A percentile compares a stretch with the other conserved stretches of the same genome.
Evolutionary conservation across 2,888 invertebrate species (phyloP).

Genomic region (Antheraea assamensis): DNA sequence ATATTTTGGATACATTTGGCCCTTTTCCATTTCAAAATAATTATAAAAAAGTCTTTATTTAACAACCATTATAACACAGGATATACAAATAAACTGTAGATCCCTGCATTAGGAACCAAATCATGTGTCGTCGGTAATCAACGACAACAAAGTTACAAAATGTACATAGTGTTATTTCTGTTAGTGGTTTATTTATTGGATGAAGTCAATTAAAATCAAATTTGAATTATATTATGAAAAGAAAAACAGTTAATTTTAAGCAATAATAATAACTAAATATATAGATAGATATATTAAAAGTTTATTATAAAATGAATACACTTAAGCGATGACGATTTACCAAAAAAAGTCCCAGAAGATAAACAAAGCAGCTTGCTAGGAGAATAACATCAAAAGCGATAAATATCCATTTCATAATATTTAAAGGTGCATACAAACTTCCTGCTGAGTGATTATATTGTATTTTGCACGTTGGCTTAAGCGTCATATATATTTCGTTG

Average conservation of each 20-base stretch:
- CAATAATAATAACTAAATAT: neutral
- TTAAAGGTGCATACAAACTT: constrained; percentile 18
- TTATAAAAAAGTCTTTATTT: neutral
- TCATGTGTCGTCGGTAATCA: neutral
- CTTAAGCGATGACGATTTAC: constrained; percentile 29
- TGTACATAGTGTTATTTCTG: neutral
- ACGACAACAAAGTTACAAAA: neutral
- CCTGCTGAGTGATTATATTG: constrained; percentile 28
- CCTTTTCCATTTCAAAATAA: no score
- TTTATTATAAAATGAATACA: neutral
- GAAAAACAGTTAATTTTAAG: neutral
- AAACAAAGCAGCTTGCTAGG: constrained; percentile 39
- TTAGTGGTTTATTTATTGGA: neutral
- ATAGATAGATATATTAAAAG: neutral
- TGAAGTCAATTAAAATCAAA: no score
- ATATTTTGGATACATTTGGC: no score
- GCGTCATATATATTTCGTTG: constrained; percentile 29
- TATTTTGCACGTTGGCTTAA: constrained; percentile 36
- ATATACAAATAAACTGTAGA: neutral
- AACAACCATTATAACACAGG: neutral
- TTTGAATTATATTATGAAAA: neutral
- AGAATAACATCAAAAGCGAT: constrained; percentile 36
- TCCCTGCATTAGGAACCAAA: neutral
- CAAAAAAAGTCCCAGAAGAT: constrained; percentile 42
- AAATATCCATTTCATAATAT: constrained; percentile 37